These are phyloP conservation scores for Ophiodon elongatus DNA, from an alignment of 2,113 vertebrate genomes.

Conservation along the genomic window DNA sequence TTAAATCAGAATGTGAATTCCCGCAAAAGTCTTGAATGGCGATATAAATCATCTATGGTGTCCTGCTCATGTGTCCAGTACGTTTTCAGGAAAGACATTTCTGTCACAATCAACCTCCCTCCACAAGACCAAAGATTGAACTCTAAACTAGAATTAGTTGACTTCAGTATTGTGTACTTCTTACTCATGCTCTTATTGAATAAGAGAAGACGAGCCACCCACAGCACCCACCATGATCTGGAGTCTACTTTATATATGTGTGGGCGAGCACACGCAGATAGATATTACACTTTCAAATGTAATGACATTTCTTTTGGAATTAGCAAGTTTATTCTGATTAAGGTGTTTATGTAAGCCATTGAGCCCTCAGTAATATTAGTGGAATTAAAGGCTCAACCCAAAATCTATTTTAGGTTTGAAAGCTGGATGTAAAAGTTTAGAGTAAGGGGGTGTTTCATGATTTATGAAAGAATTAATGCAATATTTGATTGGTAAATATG, in stretches of 20 bases:
- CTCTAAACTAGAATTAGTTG: neutral
- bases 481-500: neutral
- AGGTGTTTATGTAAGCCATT: constrained; percentile 2
- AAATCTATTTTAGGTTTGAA: neutral
- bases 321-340: constrained; percentile 3
- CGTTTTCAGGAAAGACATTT: neutral
- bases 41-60: neutral
- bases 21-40: neutral
- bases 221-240: constrained; percentile 7
- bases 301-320: constrained; percentile 10
- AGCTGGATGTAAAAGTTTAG: neutral
- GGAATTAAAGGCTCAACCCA: neutral
- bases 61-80: constrained; percentile 5
- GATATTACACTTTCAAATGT: constrained; percentile 14
- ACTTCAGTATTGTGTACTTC: neutral
- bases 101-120: neutral
- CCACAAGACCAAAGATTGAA: constrained; percentile 6
- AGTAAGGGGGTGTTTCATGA: neutral
- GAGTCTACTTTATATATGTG: constrained; percentile 18
- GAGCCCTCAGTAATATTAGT: neutral
- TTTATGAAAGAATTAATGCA: neutral
- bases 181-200: constrained; percentile 16
- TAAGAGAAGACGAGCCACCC: constrained; percentile 10
- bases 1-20: neutral
- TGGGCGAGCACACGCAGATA: constrained; percentile 18